phyloP scores from a whole-genome alignment of 2,113 vertebrate species.

The Vicugna pacos region DNA sequence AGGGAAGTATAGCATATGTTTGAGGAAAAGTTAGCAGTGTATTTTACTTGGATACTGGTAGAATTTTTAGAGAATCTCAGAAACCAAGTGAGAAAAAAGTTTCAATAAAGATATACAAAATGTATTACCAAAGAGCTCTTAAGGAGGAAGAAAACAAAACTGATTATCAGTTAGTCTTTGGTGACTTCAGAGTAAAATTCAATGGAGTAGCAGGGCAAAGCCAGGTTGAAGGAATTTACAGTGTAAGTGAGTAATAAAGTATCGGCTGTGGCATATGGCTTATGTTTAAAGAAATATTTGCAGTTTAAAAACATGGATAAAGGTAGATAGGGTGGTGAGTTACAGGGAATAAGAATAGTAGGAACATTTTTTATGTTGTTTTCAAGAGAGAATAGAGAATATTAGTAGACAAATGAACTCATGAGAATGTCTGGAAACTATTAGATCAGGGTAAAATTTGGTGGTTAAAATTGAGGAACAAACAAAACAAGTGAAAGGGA shows the following conservation, averaged over 20 bases:
- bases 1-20: not conserved
- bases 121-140: not conserved
- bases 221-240: not conserved
- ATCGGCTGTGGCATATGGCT: not conserved
- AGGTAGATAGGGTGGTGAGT: not conserved
- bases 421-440: not conserved
- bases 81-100: not conserved
- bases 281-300: slow-evolving; percentile 15
- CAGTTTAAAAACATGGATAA: slow-evolving; percentile 7
- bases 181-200: not conserved
- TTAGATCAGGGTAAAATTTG: not conserved
- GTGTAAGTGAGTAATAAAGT: not conserved
- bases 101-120: not conserved
- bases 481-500: not conserved
- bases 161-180: not conserved
- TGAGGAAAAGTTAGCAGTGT: not conserved
- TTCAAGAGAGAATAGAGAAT: slow-evolving; percentile 1
- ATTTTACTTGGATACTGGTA: not conserved
- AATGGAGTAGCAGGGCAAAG: not conserved
- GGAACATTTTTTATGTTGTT: not conserved
- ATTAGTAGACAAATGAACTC: not conserved
- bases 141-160: not conserved
- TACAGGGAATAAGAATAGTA: not conserved
- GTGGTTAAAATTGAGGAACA: not conserved
- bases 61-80: slow-evolving; percentile 24